Base-by-base conservation (phyloP, 2,888 invertebrate genomes). In the Pomacea canaliculata region DNA sequence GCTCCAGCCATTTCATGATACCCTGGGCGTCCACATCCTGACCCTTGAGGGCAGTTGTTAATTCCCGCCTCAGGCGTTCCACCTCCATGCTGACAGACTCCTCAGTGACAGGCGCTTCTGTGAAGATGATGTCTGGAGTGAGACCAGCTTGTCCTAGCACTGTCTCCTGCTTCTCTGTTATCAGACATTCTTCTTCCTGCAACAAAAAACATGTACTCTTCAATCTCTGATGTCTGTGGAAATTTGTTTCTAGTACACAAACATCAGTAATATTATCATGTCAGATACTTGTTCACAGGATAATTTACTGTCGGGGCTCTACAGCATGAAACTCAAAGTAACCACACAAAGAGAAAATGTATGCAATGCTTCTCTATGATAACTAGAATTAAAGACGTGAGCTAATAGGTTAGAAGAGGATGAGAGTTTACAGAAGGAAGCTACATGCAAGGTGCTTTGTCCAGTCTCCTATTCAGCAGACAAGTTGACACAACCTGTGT, bases 11-110 rank as follows among this genome's bases (percentile, higher is more conserved):
- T 73, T 81, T 77, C 48, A 84, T 78, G 67, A 83, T 79, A 49
- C 73, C 74, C 23, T 63, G 10, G 10, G 63, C 12, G 37, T 76
- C 81, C 13, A 80, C 82, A 70, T 83, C 83, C 65, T 78, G 78
- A 63, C 82, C 83, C 76, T 84, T 79, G 10, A 85, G 80, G n/a
- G 84, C 76, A 18, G 69, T 63, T 12, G 74, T 78, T 62, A 86
- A 75, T 49, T 84, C 83, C 49, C 76, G 77, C 69, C 83, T 82
- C 23, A 86, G 82, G 60, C 76, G 80, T 68, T 81, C 78, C 79
- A 85, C 81, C 48, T 74, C 74, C 74, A 74, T 74, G 67, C 62
- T 62, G 60, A 19, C 48, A 10, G 12, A 23, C 8, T 13, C 27
- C 9, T 69, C 63, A 27, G 18, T 18, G 48, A 69, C 49, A 23